Base-by-base conservation (phyloP, 2,888 invertebrate species). In the Epistrophe grossulariae region DNA sequence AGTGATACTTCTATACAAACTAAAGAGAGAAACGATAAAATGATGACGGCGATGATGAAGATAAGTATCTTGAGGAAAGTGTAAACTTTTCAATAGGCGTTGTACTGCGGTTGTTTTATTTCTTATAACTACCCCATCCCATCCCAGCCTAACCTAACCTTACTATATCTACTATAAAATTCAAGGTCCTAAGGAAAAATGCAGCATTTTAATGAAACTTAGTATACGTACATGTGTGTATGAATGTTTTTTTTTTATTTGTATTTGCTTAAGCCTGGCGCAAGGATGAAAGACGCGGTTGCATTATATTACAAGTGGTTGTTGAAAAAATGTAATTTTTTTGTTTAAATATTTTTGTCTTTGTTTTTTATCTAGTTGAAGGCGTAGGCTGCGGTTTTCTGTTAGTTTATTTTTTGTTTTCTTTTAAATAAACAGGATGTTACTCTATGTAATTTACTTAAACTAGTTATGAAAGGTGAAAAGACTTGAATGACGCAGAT, bases 41-140 rank as follows among this genome's bases (percentile, higher is more conserved):
- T 78, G 81, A 85, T 85, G 81, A 84, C 82, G 85, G 78, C 85
- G 82, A 82, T 68, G 80, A 72, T 80, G 85, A 71, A 59, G 83
- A 83, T 73, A 83, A 87, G 87, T 83, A 83, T 87, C 87, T 83
- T 79, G 64, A 79, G 59, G 72, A 87, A 83, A 87, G 87, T 87
- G 87, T 87, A 87, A 83, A 87, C 87, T 87, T 87, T 79, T 87
- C 79, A 87, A 83, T 87, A 76, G 87, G 79, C 87, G 83, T 72
- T 87, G 83, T 83, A 82, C 79, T 82, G 82, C 62, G 79, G 79
- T 79, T 87, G 74, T 87, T 87, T 83, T 87, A 83, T 83, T 40
- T 59, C 83, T 83, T 79, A 24, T 24, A 85, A 83, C 83, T 55
- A 70, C 72, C 82, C 55, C 76, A 71, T 74, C 79, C 79, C 76